Evolutionary conservation across 2,113 vertebrate species (phyloP).

Genomic region (Hippocampus barbouri): DNA sequence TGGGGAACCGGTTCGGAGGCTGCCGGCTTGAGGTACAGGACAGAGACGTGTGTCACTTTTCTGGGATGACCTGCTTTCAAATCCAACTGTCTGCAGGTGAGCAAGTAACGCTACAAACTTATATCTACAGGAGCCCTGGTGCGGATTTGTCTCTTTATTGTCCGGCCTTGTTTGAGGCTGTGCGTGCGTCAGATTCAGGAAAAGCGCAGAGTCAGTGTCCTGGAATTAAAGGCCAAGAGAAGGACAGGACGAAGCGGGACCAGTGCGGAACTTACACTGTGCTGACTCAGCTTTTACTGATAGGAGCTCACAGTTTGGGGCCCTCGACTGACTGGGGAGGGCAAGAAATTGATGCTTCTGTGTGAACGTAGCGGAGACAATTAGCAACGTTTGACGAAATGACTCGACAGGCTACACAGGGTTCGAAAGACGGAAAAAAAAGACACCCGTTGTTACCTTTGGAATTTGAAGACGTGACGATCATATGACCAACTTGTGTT

Average conservation of each 20-base stretch:
- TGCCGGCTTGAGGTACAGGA: conserved; percentile 7
- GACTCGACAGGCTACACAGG: neutral
- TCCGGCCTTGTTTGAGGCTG: neutral
- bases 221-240: conserved; percentile 46
- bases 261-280: conserved; percentile 54
- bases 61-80: conserved; percentile 20
- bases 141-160: neutral
- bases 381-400: neutral
- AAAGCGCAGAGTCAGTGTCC: conserved; percentile 64
- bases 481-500: conserved; percentile 48
- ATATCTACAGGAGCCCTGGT: neutral
- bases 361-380: neutral
- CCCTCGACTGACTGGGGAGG: conserved; percentile 12
- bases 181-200: conserved; percentile 17
- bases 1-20: conserved; percentile 29
- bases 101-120: neutral
- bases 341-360: neutral
- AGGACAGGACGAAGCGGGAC: conserved; percentile 43
- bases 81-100: neutral
- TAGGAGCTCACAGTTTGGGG: conserved; percentile 34
- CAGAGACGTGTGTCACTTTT: conserved; percentile 22
- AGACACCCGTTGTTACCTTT: neutral
- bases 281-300: conserved; percentile 60
- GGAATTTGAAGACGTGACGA: conserved; percentile 25
- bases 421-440: neutral